Conservation (phyloP, 2,113 vertebrate genomes). For the Odontophorus gujanensis region DNA sequence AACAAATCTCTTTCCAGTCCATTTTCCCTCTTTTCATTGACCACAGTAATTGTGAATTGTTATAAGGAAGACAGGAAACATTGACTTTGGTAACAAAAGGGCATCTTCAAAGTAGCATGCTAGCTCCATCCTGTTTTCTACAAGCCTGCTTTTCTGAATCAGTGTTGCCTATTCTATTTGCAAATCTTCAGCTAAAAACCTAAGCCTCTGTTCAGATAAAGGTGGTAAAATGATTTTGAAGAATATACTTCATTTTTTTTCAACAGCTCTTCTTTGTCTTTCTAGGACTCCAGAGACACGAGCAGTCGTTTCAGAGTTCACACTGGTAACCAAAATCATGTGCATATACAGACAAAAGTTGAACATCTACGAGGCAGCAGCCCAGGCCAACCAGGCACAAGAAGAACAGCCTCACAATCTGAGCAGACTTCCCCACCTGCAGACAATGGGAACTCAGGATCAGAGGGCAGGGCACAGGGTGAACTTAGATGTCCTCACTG, state of each 20-base stretch:
- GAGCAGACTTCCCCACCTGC: conserved; percentile 1
- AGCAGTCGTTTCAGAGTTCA: conserved; percentile 71
- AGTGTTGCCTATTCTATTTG: neutral
- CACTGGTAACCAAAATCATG: conserved; percentile 70
- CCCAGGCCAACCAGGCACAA: conserved; percentile 43
- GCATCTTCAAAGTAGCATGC: neutral
- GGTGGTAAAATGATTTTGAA: neutral
- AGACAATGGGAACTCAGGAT: neutral
- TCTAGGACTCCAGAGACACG: conserved; percentile 78
- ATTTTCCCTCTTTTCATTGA: neutral
- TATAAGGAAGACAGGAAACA: neutral
- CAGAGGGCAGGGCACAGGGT: conserved; percentile 63
- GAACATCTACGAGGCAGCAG: conserved; percentile 48
- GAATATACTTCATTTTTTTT: neutral
- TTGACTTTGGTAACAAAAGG: neutral
- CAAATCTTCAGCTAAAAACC: neutral
- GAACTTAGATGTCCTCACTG: conserved; percentile 90
- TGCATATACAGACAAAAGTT: neutral
- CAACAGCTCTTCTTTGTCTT: conserved; percentile 11
- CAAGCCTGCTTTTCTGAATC: neutral
- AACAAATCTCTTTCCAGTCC: neutral
- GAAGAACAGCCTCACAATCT: conserved; percentile 22
- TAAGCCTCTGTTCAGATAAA: neutral
- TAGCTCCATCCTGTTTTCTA: neutral
- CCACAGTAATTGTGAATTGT: neutral